phyloP scores from a whole-genome alignment of 2,888 invertebrate species.

The Parnassius mnemosyne region DNA sequence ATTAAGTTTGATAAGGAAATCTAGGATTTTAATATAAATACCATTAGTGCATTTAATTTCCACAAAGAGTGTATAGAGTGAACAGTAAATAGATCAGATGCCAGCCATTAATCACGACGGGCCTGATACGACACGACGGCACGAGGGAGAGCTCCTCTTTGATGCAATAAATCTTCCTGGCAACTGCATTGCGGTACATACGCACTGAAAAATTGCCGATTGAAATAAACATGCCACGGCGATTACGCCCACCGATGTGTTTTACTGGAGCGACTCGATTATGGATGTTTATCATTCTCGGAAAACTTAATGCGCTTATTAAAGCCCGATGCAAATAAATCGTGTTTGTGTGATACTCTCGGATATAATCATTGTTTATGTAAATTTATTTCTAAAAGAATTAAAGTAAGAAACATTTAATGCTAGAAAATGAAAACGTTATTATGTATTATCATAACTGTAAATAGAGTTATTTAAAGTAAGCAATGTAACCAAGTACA shows the following conservation, averaged over 20 bases:
- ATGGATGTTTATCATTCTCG: constrained; percentile 23
- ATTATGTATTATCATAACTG: too few species aligned
- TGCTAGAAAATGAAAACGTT: too few species aligned
- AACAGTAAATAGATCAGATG: constrained; percentile 60
- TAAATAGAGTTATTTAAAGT: too few species aligned
- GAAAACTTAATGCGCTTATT: constrained; percentile 26
- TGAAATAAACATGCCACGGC: constrained; percentile 61
- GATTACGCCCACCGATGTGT: constrained; percentile 48
- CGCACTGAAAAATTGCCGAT: constrained; percentile 69
- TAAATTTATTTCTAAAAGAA: too few species aligned
- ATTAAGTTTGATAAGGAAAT: too few species aligned
- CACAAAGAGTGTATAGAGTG: constrained; percentile 30
- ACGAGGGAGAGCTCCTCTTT: constrained; percentile 49
- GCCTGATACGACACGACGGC: constrained; percentile 56
- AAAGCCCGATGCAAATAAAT: constrained; percentile 20
- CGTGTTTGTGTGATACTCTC: constrained; percentile 1
- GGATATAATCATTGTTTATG: constrained; percentile 10
- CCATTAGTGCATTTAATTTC: constrained; percentile 23
- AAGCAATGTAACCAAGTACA: too few species aligned
- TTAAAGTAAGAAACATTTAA: too few species aligned
- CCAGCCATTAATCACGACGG: constrained; percentile 60
- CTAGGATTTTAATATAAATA: constrained; percentile 1
- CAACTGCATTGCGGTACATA: constrained; percentile 66
- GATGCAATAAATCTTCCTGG: constrained; percentile 62
- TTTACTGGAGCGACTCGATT: constrained; percentile 28